phyloP scores from a whole-genome alignment of 2,888 invertebrate genomes.

The Pristionchus mayeri region DNA sequence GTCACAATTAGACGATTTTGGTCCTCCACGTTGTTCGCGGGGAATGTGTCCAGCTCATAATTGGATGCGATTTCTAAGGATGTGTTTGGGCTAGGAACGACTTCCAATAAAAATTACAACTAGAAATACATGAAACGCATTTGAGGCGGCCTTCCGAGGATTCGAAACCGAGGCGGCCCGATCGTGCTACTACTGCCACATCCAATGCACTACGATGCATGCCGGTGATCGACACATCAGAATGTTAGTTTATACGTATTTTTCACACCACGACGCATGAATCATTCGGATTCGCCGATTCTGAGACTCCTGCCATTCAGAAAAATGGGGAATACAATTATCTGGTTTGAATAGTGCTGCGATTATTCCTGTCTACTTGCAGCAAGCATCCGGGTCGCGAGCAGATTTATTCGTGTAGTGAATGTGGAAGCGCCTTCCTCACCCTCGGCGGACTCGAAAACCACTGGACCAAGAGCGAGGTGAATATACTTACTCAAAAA shows the following conservation, averaged over 20 bases:
- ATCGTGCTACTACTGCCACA: conserved; percentile 27
- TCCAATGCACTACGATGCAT: not conserved
- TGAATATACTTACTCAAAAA: not conserved
- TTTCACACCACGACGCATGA: too few relatives aligned
- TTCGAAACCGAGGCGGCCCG: not conserved
- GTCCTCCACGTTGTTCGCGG: not conserved
- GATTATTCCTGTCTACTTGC: too few relatives aligned
- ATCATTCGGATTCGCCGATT: too few relatives aligned
- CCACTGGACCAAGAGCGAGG: conserved; percentile 41
- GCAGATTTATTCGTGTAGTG: conserved; percentile 30
- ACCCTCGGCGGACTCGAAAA: conserved; percentile 44
- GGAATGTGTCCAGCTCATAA: too few relatives aligned
- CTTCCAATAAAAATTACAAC: not conserved
- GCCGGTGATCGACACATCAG: conserved; percentile 22
- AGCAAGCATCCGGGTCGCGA: conserved; percentile 20
- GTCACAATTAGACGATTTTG: too few relatives aligned
- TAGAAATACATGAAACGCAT: not conserved
- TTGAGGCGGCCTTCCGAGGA: not conserved
- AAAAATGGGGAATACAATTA: not conserved
- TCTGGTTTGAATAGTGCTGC: not conserved
- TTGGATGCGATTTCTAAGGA: too few relatives aligned
- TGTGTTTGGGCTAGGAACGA: too few relatives aligned
- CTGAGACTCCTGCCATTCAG: too few relatives aligned
- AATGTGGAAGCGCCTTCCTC: conserved; percentile 13
- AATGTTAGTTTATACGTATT: not conserved